Percentiles rank a stretch among this genome's conserved stretches.
phyloP scores from a whole-genome alignment of 2,888 invertebrate genomes.

The Leucophenga montana region DNA sequence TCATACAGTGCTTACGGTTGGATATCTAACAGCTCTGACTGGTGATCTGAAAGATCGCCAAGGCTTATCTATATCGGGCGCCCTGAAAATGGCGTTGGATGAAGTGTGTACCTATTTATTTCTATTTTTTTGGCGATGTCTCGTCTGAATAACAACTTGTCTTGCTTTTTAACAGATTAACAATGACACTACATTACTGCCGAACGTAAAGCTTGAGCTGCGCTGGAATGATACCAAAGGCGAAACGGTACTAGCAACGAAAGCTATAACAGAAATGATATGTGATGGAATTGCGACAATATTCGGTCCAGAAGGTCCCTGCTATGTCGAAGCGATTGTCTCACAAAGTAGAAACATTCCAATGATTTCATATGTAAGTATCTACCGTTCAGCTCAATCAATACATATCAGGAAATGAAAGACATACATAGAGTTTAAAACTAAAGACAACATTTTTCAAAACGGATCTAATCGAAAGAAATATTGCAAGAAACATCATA shows the following conservation, averaged over 20 bases:
- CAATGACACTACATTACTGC: conserved; percentile 79
- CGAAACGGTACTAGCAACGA: conserved; percentile 87
- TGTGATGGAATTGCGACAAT: conserved; percentile 91
- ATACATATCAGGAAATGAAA: too few species aligned
- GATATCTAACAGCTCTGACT: conserved; percentile 88
- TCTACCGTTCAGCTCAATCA: too few species aligned
- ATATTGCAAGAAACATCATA: too few species aligned
- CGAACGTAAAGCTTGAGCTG: conserved; percentile 82
- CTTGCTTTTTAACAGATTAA: conserved; percentile 77
- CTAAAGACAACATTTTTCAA: too few species aligned
- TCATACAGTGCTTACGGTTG: conserved; percentile 80
- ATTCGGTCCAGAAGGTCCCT: conserved; percentile 96
- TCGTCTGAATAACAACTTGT: background rate
- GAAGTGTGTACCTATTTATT: conserved; percentile 75
- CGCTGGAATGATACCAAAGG: conserved; percentile 90
- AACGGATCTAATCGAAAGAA: too few species aligned
- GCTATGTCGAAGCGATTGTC: conserved; percentile 94
- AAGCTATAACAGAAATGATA: conserved; percentile 91
- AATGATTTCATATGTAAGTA: conserved; percentile 97
- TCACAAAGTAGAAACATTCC: conserved; percentile 95
- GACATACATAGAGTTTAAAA: too few species aligned
- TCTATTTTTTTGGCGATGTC: background rate
- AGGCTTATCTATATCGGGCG: conserved; percentile 92
- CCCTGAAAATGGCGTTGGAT: conserved; percentile 89
- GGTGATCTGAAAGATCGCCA: conserved; percentile 85